Percentiles rank a stretch among this genome's conserved stretches.
phyloP scores from a whole-genome alignment of 2,888 invertebrate genomes.

The Phytoseiulus persimilis region DNA sequence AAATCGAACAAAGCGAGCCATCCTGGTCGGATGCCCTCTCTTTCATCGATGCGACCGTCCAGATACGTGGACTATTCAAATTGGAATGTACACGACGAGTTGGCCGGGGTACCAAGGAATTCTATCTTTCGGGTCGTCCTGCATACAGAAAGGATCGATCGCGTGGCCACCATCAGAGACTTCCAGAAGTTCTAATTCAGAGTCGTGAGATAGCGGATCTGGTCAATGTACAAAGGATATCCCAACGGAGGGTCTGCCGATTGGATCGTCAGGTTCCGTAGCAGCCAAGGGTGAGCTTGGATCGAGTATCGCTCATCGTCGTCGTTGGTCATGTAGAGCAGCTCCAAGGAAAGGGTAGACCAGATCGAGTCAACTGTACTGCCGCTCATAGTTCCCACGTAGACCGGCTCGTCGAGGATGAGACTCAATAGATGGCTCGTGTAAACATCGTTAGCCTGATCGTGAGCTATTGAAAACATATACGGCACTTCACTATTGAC shows the following conservation, averaged over 20 bases:
- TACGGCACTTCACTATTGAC: slow-evolving; percentile 49
- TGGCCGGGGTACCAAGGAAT: no score
- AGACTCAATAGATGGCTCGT: slow-evolving; percentile 50
- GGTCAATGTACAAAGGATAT: slow-evolving; percentile 50
- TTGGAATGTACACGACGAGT: no score
- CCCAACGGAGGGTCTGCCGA: slow-evolving; percentile 53
- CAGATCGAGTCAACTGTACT: slow-evolving; percentile 52
- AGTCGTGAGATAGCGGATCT: not conserved
- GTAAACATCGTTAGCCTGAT: slow-evolving; percentile 48
- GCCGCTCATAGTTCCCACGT: slow-evolving; percentile 50
- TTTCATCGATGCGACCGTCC: no score
- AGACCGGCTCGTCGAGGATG: slow-evolving; percentile 48
- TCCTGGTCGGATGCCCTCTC: no score
- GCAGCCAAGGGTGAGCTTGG: slow-evolving; percentile 51
- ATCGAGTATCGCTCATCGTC: slow-evolving; percentile 55
- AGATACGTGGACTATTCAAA: no score
- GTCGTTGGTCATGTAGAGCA: slow-evolving; percentile 54
- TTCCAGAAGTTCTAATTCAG: not conserved
- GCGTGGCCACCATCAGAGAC: slow-evolving; percentile 43
- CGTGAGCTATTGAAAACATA: slow-evolving; percentile 49
- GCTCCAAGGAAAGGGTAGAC: slow-evolving; percentile 53
- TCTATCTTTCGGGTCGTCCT: no score
- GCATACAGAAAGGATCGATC: not conserved
- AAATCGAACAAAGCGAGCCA: no score
- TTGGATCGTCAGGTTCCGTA: slow-evolving; percentile 52